These are phyloP conservation scores for Ancistrus triradiatus DNA, from an alignment of 2,113 vertebrate species.

Conservation along the genomic window DNA sequence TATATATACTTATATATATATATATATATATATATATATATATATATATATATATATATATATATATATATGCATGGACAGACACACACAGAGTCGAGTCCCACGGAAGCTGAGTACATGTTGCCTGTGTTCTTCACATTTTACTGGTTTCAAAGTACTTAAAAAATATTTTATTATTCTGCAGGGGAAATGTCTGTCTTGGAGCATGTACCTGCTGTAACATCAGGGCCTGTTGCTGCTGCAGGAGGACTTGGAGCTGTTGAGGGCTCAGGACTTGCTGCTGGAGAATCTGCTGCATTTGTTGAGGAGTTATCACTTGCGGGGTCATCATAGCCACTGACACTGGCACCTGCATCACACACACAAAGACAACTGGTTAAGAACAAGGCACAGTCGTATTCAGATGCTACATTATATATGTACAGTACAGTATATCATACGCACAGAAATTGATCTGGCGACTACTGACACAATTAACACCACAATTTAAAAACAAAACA, in stretches of 20 bases:
- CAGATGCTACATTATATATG: background rate
- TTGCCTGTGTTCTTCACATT: too few relatives aligned
- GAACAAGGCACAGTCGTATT: background rate
- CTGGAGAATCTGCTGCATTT: slow-evolving; percentile 99
- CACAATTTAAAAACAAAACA: background rate
- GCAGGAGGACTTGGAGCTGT: slow-evolving; percentile 98
- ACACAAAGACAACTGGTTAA: slow-evolving; percentile 33
- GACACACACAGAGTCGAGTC: too few relatives aligned
- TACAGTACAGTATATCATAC: background rate
- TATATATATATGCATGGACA: too few relatives aligned
- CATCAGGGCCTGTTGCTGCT: slow-evolving; percentile 99
- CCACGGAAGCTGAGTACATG: too few relatives aligned
- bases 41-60: too few relatives aligned
- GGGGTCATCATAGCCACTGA: slow-evolving; percentile 99
- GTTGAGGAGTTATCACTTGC: slow-evolving; percentile 99
- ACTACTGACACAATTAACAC: background rate
- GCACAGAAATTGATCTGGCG: slow-evolving; percentile 31
- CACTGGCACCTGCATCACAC: slow-evolving; percentile 82
- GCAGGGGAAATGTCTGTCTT: background rate
- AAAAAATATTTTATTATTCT: too few relatives aligned
- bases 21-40: too few relatives aligned
- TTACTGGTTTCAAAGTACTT: too few relatives aligned
- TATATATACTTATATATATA: too few relatives aligned
- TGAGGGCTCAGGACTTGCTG: slow-evolving; percentile 99
- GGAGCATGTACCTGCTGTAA: slow-evolving; percentile 87